A percentile compares a stretch with the other conserved stretches of the same genome.
Conservation (phyloP, 2,888 invertebrate genomes). For the Drosophila phalerata region DNA sequence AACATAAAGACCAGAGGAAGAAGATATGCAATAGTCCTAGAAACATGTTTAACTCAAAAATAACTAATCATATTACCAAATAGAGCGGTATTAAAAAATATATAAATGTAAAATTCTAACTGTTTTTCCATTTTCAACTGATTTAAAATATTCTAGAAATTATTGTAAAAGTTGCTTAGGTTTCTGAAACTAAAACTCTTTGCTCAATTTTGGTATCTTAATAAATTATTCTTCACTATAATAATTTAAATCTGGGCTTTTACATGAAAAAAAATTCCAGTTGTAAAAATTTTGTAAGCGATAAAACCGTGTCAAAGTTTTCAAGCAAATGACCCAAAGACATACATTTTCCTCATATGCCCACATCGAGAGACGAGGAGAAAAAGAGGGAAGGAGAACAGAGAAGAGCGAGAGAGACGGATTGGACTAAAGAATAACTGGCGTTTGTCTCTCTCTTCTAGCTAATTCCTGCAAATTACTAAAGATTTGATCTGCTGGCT, state of each 20-base stretch:
- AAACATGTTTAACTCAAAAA: too few relatives aligned
- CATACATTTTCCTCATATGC: constrained; percentile 5
- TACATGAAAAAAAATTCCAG: not conserved
- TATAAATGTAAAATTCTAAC: not conserved
- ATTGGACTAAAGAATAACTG: not conserved
- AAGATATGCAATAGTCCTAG: too few relatives aligned
- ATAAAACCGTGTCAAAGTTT: constrained; percentile 30
- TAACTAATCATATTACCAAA: too few relatives aligned
- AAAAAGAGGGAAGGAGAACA: not conserved
- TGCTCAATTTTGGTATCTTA: not conserved
- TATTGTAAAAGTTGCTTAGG: not conserved
- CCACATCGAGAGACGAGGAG: too few relatives aligned
- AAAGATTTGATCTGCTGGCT: constrained; percentile 54
- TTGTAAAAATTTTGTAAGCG: constrained; percentile 24
- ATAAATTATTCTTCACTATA: not conserved
- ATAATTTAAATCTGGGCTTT: not conserved
- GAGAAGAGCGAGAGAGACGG: not conserved
- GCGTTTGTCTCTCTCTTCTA: constrained; percentile 39
- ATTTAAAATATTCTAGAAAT: not conserved
- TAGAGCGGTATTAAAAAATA: too few relatives aligned
- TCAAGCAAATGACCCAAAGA: constrained; percentile 29
- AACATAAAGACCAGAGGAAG: too few relatives aligned
- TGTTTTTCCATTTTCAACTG: not conserved
- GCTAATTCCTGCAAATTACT: constrained; percentile 62
- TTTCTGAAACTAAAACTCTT: not conserved